Evolutionary conservation across 1,140 invertebrate species (phyloP).

Genomic region (Lepidurus apus): DNA sequence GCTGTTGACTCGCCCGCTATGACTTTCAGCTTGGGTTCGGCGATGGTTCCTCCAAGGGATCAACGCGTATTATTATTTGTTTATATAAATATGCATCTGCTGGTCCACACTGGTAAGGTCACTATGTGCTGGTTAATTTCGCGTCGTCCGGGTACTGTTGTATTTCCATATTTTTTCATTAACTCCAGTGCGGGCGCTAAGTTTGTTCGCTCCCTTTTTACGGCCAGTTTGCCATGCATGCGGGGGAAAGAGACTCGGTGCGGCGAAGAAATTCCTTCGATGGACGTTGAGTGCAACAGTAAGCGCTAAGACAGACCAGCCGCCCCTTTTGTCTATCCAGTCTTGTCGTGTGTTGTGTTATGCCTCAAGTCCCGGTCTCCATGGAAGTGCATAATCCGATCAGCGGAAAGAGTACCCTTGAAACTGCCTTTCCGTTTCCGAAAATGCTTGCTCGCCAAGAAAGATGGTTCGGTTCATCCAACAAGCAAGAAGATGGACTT

Average conservation of each 20-base stretch:
- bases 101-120: too few species aligned
- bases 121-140: too few species aligned
- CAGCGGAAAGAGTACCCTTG: background rate
- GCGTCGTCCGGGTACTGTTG: too few species aligned
- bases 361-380: conserved; percentile 17
- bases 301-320: conserved; percentile 14
- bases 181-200: too few species aligned
- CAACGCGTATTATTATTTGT: background rate
- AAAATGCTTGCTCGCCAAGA: background rate
- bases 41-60: background rate
- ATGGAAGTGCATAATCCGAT: conserved; percentile 21
- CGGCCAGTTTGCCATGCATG: background rate
- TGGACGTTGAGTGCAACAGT: background rate
- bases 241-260: background rate
- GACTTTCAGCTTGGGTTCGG: background rate
- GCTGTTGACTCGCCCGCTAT: background rate
- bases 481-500: background rate
- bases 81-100: background rate
- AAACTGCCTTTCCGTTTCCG: background rate
- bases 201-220: background rate
- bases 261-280: background rate
- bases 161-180: background rate
- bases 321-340: background rate
- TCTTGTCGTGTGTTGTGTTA: conserved; percentile 10
- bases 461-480: background rate